Percentiles rank a stretch among this genome's conserved stretches.
phyloP scores from a whole-genome alignment of 2,797 vertebrate genomes.

The Nyctibius grandis region DNA sequence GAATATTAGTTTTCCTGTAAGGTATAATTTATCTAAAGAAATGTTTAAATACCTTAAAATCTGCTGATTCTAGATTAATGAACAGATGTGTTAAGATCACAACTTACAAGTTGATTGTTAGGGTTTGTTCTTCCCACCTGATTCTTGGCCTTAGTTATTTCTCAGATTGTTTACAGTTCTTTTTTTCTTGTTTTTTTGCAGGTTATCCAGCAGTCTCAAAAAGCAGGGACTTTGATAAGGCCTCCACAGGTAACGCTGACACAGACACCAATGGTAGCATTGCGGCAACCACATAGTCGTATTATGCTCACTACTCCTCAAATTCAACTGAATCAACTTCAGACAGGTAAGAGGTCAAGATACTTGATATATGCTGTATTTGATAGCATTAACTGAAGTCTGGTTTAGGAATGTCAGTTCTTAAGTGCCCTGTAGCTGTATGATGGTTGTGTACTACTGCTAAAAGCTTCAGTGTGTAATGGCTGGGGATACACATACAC shows the following conservation, averaged over 20 bases:
- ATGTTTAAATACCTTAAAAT: neutral
- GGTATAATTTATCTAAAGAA: neutral
- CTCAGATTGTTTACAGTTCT: neutral
- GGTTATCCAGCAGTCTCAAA: slow-evolving; percentile 88
- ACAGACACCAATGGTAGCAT: slow-evolving; percentile 87
- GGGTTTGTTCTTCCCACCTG: neutral
- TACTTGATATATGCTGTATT: neutral
- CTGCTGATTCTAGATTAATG: neutral
- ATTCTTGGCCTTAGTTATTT: neutral
- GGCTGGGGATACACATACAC: neutral
- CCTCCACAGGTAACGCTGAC: slow-evolving; percentile 89
- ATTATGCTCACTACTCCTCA: slow-evolving; percentile 86
- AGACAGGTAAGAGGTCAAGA: slow-evolving; percentile 79
- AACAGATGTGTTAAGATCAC: neutral
- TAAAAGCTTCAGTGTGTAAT: neutral
- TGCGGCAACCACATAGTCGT: slow-evolving; percentile 87
- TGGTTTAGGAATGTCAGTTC: neutral
- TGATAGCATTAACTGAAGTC: neutral
- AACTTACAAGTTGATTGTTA: neutral
- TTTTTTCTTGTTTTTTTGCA: slow-evolving; percentile 31
- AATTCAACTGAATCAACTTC: slow-evolving; percentile 84
- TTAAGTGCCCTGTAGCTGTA: neutral
- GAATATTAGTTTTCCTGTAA: neutral
- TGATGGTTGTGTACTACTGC: neutral
- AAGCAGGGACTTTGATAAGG: slow-evolving; percentile 86